phyloP scores from a whole-genome alignment of 2,797 vertebrate species.

The Paguma larvata region DNA sequence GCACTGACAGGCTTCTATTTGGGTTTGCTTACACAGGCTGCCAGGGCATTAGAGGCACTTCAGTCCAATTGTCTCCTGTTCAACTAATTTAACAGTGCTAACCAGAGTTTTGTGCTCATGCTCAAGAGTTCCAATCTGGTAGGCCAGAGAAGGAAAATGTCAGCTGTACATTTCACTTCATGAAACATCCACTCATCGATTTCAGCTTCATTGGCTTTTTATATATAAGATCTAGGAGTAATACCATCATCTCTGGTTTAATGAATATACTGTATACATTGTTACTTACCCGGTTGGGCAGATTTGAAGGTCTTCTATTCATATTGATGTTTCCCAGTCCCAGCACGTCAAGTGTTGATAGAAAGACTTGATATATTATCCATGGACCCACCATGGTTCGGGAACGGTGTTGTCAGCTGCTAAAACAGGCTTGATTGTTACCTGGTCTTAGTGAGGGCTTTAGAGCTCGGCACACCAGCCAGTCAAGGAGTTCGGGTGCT shows the following conservation, averaged over 20 bases:
- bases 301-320: not conserved
- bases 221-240: not conserved
- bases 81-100: not conserved
- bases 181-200: not conserved
- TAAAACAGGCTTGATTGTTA: constrained; percentile 7
- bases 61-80: not conserved
- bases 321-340: not conserved
- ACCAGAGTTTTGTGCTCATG: not conserved
- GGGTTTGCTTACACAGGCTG: not conserved
- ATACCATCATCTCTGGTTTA: not conserved
- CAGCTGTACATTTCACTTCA: constrained; percentile 36
- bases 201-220: not conserved
- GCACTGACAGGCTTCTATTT: not conserved
- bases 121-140: not conserved
- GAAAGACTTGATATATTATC: not conserved
- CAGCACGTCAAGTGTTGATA: not conserved
- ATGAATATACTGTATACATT: not conserved
- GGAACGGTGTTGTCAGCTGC: not conserved
- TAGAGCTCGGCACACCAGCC: not conserved
- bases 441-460: not conserved
- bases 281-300: not conserved
- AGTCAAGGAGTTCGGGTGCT: not conserved
- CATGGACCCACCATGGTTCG: not conserved
- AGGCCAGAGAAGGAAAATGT: constrained; percentile 6
- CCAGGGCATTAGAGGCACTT: not conserved